A percentile compares a stretch with the other conserved stretches of the same genome.
Conservation (phyloP, 2,113 vertebrate species). For the Ptyas mucosa region DNA sequence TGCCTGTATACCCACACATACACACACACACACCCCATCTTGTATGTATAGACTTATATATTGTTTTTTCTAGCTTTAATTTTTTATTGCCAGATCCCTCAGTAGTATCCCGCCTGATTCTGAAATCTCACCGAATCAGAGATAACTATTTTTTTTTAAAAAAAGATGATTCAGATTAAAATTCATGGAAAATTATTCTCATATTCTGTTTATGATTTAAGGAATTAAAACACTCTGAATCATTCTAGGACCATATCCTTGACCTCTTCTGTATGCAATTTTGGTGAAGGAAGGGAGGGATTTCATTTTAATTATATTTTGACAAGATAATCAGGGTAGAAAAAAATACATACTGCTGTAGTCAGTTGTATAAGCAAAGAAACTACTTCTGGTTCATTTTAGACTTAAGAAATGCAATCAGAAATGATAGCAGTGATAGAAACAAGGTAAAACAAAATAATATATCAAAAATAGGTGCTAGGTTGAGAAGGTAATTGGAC, state of each 20-base stretch:
- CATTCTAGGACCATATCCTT: background rate
- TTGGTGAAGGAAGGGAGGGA: background rate
- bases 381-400: background rate
- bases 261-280: background rate
- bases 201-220: background rate
- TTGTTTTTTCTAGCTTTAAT: background rate
- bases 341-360: background rate
- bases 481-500: background rate
- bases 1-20: too few relatives aligned
- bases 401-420: background rate
- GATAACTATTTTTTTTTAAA: background rate
- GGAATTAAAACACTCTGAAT: background rate
- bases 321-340: background rate
- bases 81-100: background rate
- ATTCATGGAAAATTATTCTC: background rate
- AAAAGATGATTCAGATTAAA: background rate
- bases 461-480: background rate
- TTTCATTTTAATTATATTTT: background rate
- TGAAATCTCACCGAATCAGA: background rate
- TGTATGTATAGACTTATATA: background rate
- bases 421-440: background rate
- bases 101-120: background rate
- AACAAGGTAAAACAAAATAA: background rate
- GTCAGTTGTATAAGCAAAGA: background rate
- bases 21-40: background rate